Base-by-base conservation (phyloP, 2,797 vertebrate genomes). In the Graptemys geographica region DNA sequence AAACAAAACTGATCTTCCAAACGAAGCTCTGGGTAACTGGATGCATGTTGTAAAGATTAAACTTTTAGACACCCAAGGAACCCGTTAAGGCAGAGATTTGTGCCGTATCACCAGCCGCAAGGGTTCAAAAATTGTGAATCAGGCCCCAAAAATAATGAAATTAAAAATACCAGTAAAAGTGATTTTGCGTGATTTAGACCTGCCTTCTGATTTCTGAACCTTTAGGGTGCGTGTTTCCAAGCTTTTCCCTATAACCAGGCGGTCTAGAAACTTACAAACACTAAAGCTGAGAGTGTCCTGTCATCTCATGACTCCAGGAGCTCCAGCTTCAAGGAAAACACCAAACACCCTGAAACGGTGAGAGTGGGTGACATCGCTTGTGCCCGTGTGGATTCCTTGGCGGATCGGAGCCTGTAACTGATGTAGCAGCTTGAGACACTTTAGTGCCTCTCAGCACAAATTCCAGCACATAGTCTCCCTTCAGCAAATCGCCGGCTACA, bases 141-240 rank as follows among this genome's bases (percentile, higher is more conserved):
- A 13, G 55, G 65, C 23, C 3, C 31, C 1, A 27, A 15, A 15
- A 57, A 56, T 82, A 44, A 72, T 59, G 47, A 87, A 23, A 44
- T 69, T 37, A 53, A 59, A 25, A 37, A 15, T 1, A 3, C 25
- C 11, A 13, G 16, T 15, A 23, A 23, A 33, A 78, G 27, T 51
- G 56, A 76, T 11, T 78, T 49, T 1, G 8, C 18, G 2, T 16
- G 3, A 10, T 56, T 88, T 55, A 33, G 57, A 62, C 31, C 65
- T 76, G 31, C 49, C 37, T 59, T 18, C 62, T 41, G 56, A 25
- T 27, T 27, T 11, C 51, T 1, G 31, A 28, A 18, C 25, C 88
- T 18, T 7, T n/a, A 28, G 1, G 0, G 5, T 5, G n/a, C 51
- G 0, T 0, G 3, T 0, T 0, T 3, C 2, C 0, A 11, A 41